Evolutionary conservation across 1,140 invertebrate species (phyloP).

Genomic region (Diabrotica virgifera): DNA sequence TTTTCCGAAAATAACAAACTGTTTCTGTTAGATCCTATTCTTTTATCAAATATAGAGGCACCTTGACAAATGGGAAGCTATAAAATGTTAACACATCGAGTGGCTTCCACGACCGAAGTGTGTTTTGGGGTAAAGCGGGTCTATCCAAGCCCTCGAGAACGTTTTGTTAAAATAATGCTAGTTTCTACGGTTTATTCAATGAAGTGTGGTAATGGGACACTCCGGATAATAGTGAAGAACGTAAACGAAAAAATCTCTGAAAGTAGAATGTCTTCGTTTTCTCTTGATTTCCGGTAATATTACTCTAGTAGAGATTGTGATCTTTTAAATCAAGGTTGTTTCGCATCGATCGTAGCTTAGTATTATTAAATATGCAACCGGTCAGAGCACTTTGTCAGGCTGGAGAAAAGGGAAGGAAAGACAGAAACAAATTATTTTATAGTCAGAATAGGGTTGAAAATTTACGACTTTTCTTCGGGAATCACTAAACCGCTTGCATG

Average conservation of each 20-base stretch:
- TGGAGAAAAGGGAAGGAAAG: too few species aligned
- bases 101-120: not conserved
- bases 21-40: too few species aligned
- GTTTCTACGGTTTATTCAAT: not conserved
- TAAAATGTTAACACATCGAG: not conserved
- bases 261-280: not conserved
- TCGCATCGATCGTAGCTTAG: too few species aligned
- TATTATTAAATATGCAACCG: too few species aligned
- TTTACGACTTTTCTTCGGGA: too few species aligned
- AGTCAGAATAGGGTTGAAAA: too few species aligned
- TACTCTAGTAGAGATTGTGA: not conserved
- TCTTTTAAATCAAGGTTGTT: not conserved
- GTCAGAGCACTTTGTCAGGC: too few species aligned
- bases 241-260: not conserved
- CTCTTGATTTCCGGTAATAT: not conserved
- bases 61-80: not conserved
- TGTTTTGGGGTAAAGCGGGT: not conserved
- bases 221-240: not conserved
- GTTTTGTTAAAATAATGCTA: constrained; percentile 1
- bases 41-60: too few species aligned
- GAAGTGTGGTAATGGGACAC: not conserved
- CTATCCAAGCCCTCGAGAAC: not conserved
- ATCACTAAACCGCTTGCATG: too few species aligned
- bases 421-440: too few species aligned
- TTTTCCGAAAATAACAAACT: too few species aligned